Conservation (phyloP, 1,140 invertebrate species). For the Aphidius gifuensis region DNA sequence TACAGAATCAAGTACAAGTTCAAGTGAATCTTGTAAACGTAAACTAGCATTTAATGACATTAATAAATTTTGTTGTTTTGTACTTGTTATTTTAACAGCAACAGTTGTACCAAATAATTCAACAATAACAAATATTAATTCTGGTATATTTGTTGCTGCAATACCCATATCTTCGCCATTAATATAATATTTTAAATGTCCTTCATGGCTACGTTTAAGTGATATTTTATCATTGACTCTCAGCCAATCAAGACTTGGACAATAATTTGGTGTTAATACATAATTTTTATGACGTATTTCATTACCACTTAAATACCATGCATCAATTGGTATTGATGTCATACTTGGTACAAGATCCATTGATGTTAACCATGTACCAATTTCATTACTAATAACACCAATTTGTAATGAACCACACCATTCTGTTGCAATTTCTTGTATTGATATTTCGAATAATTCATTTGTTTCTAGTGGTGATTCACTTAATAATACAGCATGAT, state of each 20-base stretch:
- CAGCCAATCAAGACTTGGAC: slow-evolving; percentile 77
- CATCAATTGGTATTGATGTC: slow-evolving; percentile 58
- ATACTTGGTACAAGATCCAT: slow-evolving; percentile 65
- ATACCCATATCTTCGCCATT: slow-evolving; percentile 84
- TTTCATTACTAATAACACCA: slow-evolving; percentile 60
- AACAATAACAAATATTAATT: slow-evolving; percentile 72
- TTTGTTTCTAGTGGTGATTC: slow-evolving; percentile 68
- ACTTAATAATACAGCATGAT: slow-evolving; percentile 72
- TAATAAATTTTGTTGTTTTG: slow-evolving; percentile 46
- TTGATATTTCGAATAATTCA: slow-evolving; percentile 70
- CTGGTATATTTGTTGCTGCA: slow-evolving; percentile 73
- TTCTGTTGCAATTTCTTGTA: slow-evolving; percentile 61
- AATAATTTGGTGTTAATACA: slow-evolving; percentile 61
- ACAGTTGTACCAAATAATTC: slow-evolving; percentile 72
- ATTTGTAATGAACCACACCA: slow-evolving; percentile 75
- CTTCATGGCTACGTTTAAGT: slow-evolving; percentile 62
- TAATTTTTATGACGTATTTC: slow-evolving; percentile 64
- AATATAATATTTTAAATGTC: slow-evolving; percentile 62
- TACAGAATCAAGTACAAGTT: slow-evolving; percentile 60
- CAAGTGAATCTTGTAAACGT: slow-evolving; percentile 63
- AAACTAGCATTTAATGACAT: slow-evolving; percentile 61
- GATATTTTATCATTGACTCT: slow-evolving; percentile 71
- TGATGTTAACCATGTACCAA: slow-evolving; percentile 59
- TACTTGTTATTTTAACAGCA: slow-evolving; percentile 63
- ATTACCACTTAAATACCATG: slow-evolving; percentile 67